Conservation (phyloP, 2,888 invertebrate species). For the Catonia carolina region DNA sequence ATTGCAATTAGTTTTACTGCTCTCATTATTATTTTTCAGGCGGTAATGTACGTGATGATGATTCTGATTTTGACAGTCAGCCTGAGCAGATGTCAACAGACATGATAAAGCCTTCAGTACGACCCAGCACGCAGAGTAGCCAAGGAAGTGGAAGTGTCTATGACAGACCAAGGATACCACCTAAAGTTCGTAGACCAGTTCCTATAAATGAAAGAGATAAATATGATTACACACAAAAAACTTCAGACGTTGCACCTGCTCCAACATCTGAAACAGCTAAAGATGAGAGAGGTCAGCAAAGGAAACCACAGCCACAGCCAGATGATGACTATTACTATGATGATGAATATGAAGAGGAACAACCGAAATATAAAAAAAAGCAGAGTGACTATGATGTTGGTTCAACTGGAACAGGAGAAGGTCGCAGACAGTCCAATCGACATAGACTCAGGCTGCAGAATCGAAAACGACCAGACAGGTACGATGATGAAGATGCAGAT, state of each 20-base stretch:
- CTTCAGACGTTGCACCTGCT: conserved; percentile 30
- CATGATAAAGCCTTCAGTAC: conserved; percentile 29
- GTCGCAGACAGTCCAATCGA: conserved; percentile 14
- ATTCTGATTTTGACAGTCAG: neutral
- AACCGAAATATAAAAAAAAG: conserved; percentile 27
- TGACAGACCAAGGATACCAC: conserved; percentile 65
- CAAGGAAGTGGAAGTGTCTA: conserved; percentile 53
- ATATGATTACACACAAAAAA: conserved; percentile 36
- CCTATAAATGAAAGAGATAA: conserved; percentile 51
- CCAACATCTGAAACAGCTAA: conserved; percentile 28
- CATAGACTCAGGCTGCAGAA: conserved; percentile 17
- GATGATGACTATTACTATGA: conserved; percentile 33
- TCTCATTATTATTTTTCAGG: conserved; percentile 5
- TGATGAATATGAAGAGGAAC: conserved; percentile 31
- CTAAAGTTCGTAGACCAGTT: conserved; percentile 73
- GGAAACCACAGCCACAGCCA: conserved; percentile 36
- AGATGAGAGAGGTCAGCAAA: conserved; percentile 31
- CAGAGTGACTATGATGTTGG: conserved; percentile 10
- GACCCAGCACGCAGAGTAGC: conserved; percentile 24
- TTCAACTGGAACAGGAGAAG: conserved; percentile 7
- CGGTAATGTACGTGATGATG: neutral
- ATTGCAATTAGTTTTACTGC: no score
- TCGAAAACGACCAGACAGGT: conserved; percentile 21
- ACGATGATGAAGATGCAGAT: conserved; percentile 27
- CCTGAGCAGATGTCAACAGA: neutral